Base-by-base conservation (phyloP, 2,113 vertebrate species). In the Alethe diademata region DNA sequence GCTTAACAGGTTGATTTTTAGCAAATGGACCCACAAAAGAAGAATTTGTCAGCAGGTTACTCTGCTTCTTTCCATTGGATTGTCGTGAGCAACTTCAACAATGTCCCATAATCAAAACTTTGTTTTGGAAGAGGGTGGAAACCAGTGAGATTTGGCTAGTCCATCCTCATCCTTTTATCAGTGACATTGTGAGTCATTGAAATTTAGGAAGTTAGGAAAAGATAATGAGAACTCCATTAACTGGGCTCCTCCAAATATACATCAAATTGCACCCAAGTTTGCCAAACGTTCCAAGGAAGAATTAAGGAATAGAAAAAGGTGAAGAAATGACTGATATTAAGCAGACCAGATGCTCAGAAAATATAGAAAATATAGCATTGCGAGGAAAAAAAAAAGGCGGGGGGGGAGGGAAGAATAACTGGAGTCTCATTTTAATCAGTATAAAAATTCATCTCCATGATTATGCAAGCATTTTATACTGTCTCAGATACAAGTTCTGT, bases 291-390 rank as follows among this genome's bases (percentile, higher is more conserved):
- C 48, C 74, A 56, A 75, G 43, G 5, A 83, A 36, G 67, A 88
- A 75, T 43, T 86, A 84, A 76, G 67, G 51, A 87, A 38, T 20
- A 81, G 92, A 86, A 86, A 85, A 29, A 96, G 61, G 64, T 31
- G 33, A 72, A 74, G 51, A 88, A 95, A 31, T 66, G 11, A 29
- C 20, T 58, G 40, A 69, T 40, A 88, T 12, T 53, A 94, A 89
- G 47, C 42, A 76, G 75, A 42, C 79, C 62, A 90, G 58, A 61
- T 61, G 82, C 45, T 82, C 31, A 75, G 53, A 78, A 86, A 92
- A 82, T 33, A 64, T 0, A 75, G 53, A 78, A 86, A 92, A 84
- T n/a, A 64, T 0, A 65, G 33, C 3, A 12, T 33, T 28, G 28
- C 25, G 45, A 56, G 50, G 50, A 18, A 16, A 13, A 71, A 31